Base-by-base conservation (phyloP, 2,888 invertebrate genomes). In the Heliconius aoede region DNA sequence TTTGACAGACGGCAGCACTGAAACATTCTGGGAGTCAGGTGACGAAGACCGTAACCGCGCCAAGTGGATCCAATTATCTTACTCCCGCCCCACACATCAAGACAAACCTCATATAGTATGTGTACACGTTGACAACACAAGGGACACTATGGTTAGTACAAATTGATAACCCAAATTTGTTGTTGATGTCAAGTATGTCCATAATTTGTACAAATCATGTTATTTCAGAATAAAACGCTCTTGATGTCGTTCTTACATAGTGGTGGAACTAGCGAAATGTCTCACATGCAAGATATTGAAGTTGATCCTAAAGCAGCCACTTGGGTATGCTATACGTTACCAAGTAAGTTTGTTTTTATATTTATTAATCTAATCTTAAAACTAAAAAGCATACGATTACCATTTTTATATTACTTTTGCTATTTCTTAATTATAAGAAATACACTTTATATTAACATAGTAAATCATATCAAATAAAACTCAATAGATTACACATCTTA, bases 21-120 rank as follows among this genome's bases (percentile, higher is more conserved):
- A 99, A 89, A 99, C 99, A 0, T 99, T 99, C 92, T 99, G 99
- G 99, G 99, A 99, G 92, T 99, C 99, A 58, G 99, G 99, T 0
- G 99, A 99, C 85, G 99, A 99, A 86, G 99, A 99, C 91, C 95
- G 97, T 76, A 98, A 98, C 89, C 98, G 98, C 89, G 97, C 98
- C 32, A 99, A 99, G 91, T 96, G 96, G 84, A 95, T 98, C 40
- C 97, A 97, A 74, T 81, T 94, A 60, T 68, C 81, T 78, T 94
- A 88, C 89, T 93, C 87, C 61, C 95, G 86, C 80, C 95, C 88
- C 81, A 91, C 88, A 2, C 82, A 84, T 0, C 89, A 90, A 4
- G 95, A 96, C 62, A 95, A 95, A 74, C 97, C 98, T 0, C 95
- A 95, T 80, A 95, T 98, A 81, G 92, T 99, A 24, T 97, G 97